These are phyloP conservation scores for Stomatorhinus ivindoensis DNA, from an alignment of 2,113 vertebrate species.

Conservation along the genomic window DNA sequence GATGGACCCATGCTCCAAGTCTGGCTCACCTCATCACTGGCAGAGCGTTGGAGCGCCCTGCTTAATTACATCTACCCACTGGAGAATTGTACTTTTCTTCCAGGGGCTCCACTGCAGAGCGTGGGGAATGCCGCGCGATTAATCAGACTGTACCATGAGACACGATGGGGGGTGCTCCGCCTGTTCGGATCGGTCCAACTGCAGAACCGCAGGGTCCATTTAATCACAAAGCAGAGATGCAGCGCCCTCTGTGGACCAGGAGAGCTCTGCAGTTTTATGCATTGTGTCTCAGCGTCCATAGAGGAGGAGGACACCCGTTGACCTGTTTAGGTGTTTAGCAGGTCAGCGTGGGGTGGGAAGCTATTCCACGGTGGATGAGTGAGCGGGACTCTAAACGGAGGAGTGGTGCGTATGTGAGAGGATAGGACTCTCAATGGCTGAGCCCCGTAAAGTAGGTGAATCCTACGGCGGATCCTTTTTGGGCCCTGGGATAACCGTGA, in stretches of 20 bases:
- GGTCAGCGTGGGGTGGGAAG: too few relatives aligned
- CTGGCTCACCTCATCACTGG: not conserved
- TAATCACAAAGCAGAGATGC: not conserved
- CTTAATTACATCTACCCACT: not conserved
- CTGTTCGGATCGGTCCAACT: not conserved
- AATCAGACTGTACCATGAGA: not conserved
- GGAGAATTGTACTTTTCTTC: not conserved
- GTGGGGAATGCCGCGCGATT: not conserved
- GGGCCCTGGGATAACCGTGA: not conserved
- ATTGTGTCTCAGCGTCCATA: not conserved
- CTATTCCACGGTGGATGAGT: not conserved
- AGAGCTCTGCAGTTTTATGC: not conserved
- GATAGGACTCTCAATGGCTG: not conserved
- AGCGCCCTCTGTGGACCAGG: not conserved
- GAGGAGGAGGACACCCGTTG: not conserved
- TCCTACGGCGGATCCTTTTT: not conserved
- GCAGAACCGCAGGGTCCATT: not conserved
- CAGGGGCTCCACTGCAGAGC: not conserved
- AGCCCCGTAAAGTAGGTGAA: not conserved
- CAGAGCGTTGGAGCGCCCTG: not conserved
- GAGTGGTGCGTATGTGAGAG: not conserved
- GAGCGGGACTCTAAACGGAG: not conserved
- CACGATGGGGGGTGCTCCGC: too few relatives aligned
- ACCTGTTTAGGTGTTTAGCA: not conserved
- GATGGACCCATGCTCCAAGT: not conserved